phyloP scores from a whole-genome alignment of 2,888 invertebrate genomes.

The Pandemis corylana region DNA sequence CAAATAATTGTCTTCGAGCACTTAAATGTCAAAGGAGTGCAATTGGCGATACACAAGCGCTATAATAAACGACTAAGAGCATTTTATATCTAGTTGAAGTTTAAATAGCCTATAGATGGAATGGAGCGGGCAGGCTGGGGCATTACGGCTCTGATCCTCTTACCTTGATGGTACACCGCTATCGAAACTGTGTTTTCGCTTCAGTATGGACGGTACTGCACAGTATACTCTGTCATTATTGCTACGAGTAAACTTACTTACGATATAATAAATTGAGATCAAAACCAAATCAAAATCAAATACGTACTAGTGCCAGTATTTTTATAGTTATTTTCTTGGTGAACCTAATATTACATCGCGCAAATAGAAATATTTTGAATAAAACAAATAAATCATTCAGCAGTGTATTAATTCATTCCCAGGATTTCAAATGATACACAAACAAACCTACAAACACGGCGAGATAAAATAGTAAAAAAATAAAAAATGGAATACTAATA shows the following conservation, averaged over 20 bases:
- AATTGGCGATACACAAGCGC: constrained; percentile 18
- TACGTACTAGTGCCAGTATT: too few species aligned
- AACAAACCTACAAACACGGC: too few species aligned
- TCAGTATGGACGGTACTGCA: constrained; percentile 16
- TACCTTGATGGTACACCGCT: constrained; percentile 64
- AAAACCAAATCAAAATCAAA: neutral
- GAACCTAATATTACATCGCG: too few species aligned
- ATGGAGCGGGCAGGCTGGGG: constrained; percentile 56
- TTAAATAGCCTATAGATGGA: constrained; percentile 54
- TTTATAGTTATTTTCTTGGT: too few species aligned
- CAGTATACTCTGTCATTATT: constrained; percentile 24
- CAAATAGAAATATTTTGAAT: neutral
- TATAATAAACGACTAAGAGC: constrained; percentile 13
- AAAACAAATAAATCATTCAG: neutral
- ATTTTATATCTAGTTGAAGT: constrained; percentile 45
- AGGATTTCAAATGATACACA: too few species aligned
- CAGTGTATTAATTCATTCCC: too few species aligned
- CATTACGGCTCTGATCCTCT: constrained; percentile 73
- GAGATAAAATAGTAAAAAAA: too few species aligned
- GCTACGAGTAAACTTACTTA: neutral
- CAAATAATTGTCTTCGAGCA: neutral
- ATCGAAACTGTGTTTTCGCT: constrained; percentile 59
- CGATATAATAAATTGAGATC: neutral
- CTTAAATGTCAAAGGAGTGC: constrained; percentile 3
- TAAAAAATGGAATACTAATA: neutral